Percentiles rank a stretch among this genome's conserved stretches.
phyloP scores from a whole-genome alignment of 2,113 vertebrate genomes.

The Cyprinodon brontotheroides region DNA sequence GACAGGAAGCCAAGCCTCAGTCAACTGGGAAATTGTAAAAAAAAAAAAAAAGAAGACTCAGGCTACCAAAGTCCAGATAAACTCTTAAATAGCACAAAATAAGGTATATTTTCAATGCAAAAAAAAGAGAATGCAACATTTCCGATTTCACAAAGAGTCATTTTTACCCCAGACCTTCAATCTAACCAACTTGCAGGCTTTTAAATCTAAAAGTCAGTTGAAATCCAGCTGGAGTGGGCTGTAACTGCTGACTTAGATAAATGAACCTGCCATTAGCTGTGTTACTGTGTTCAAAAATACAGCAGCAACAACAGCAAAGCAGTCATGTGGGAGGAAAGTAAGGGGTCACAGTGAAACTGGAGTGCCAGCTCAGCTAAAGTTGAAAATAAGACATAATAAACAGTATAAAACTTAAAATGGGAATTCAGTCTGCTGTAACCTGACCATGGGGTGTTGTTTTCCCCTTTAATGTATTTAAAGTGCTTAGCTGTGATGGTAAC shows the following conservation, averaged over 20 bases:
- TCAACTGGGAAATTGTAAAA: constrained; percentile 9
- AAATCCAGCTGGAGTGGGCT: constrained; percentile 50
- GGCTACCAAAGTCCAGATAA: background rate
- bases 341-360: constrained; percentile 39
- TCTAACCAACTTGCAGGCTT: constrained; percentile 24
- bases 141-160: background rate
- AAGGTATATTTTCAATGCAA: background rate
- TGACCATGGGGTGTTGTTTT: constrained; percentile 38
- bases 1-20: constrained; percentile 5
- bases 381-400: constrained; percentile 36
- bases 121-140: background rate
- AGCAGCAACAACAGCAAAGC: constrained; percentile 36
- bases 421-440: constrained; percentile 42
- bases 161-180: constrained; percentile 5
- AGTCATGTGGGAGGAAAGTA: constrained; percentile 43
- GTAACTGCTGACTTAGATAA: constrained; percentile 64
- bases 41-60: background rate
- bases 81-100: background rate
- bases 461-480: constrained; percentile 33
- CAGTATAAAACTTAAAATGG: constrained; percentile 6
- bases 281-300: constrained; percentile 49
- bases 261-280: constrained; percentile 56
- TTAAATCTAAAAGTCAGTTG: constrained; percentile 48
- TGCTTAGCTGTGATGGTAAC: constrained; percentile 24
- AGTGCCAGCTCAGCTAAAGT: constrained; percentile 30